phyloP scores from a whole-genome alignment of 1,140 invertebrate genomes.

The Phymorhynchus buccinoides region DNA sequence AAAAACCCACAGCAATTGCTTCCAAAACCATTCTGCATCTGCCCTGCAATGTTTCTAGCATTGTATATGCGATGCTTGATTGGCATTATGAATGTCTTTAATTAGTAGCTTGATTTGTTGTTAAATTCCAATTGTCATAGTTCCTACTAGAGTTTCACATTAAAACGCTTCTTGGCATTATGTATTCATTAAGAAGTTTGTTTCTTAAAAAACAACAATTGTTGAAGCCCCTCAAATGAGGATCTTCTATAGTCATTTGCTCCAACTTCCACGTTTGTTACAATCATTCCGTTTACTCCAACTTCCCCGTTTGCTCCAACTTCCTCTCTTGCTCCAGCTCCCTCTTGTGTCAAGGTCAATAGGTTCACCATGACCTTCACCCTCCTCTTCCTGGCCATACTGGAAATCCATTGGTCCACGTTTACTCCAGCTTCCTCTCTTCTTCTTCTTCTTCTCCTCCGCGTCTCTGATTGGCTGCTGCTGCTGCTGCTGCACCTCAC shows the following conservation, averaged over 20 bases:
- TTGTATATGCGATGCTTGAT: too few species aligned
- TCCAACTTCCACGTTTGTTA: background rate
- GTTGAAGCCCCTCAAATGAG: background rate
- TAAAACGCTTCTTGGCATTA: background rate
- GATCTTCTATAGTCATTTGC: background rate
- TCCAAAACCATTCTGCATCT: too few species aligned
- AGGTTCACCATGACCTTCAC: background rate
- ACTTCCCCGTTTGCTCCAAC: background rate
- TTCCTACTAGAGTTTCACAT: too few species aligned
- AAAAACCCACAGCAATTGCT: too few species aligned
- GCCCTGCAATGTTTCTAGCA: too few species aligned
- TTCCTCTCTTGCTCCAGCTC: background rate
- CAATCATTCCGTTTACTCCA: background rate
- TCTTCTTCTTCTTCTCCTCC: background rate
- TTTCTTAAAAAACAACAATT: background rate
- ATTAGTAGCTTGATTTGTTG: too few species aligned
- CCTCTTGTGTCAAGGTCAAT: background rate
- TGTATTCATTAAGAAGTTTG: background rate
- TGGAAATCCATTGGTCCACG: background rate
- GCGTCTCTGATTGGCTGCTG: background rate
- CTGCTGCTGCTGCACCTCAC: background rate
- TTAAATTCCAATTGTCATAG: too few species aligned
- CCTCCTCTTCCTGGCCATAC: background rate
- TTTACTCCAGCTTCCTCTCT: constrained; percentile 24
- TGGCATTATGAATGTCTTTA: too few species aligned